These are phyloP conservation scores for Rhysida immarginata DNA, from an alignment of 1,140 invertebrate genomes.

Conservation along the genomic window DNA sequence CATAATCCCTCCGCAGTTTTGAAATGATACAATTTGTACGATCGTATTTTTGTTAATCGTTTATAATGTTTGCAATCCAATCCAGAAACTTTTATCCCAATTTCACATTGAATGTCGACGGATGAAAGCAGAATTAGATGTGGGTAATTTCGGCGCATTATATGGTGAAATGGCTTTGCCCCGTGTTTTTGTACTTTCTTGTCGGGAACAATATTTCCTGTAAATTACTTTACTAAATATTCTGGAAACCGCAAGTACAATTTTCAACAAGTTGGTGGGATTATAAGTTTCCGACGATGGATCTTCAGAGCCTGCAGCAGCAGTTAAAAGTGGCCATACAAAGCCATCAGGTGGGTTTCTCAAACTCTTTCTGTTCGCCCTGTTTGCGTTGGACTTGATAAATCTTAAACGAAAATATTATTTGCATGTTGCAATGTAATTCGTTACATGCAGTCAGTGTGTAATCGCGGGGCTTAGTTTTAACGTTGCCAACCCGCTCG, in stretches of 20 bases:
- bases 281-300: slow-evolving; percentile 19
- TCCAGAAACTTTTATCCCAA: neutral
- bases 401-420: neutral
- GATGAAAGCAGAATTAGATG: neutral
- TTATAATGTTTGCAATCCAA: neutral
- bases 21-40: neutral
- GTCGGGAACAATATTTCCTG: slow-evolving; percentile 8
- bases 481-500: no score
- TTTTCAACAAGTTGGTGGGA: neutral
- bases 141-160: neutral
- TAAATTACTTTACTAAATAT: slow-evolving; percentile 5
- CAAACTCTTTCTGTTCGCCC: slow-evolving; percentile 4
- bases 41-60: neutral
- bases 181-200: slow-evolving; percentile 12
- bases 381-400: neutral
- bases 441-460: no score
- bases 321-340: slow-evolving; percentile 29
- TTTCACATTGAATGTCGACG: neutral
- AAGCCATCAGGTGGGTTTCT: slow-evolving; percentile 28
- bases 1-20: slow-evolving; percentile 4
- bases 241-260: slow-evolving; percentile 1
- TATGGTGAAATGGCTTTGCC: slow-evolving; percentile 3
- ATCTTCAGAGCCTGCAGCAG: slow-evolving; percentile 24
- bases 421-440: neutral
- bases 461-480: no score